Percentiles rank a stretch among this genome's conserved stretches.
These are phyloP conservation scores for Brachypterus glaber DNA, from an alignment of 2,888 invertebrate genomes.

Conservation along the genomic window DNA sequence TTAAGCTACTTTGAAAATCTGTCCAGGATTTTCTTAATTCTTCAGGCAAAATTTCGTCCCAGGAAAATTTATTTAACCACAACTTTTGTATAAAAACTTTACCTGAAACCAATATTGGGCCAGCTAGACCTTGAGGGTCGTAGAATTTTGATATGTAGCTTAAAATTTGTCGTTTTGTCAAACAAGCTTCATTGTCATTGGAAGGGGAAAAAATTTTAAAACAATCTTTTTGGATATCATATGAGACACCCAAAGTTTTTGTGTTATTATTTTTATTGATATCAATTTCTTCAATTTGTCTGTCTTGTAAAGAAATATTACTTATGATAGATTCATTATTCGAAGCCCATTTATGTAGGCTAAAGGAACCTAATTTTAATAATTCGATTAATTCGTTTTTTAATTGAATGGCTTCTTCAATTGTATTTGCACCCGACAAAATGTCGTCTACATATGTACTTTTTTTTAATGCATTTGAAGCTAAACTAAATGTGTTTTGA, in stretches of 20 bases:
- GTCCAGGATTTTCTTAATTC: no score
- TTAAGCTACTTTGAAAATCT: no score
- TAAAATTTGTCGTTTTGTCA: background rate
- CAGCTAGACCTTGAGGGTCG: no score
- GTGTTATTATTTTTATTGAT: background rate
- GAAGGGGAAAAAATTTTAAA: background rate
- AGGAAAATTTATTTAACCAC: no score
- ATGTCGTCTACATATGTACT: conserved; percentile 18
- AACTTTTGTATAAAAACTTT: no score
- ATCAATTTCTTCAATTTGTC: background rate
- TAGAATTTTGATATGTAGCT: background rate
- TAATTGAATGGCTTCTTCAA: conserved; percentile 1
- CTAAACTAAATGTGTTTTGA: conserved; percentile 11
- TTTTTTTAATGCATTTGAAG: conserved; percentile 8
- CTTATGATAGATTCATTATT: background rate
- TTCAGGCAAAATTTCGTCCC: no score
- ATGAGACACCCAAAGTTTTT: background rate
- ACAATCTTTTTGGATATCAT: background rate
- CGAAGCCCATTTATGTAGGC: conserved; percentile 15
- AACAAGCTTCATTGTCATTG: background rate
- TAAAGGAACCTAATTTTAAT: conserved; percentile 6
- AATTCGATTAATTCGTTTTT: conserved; percentile 8
- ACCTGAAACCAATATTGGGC: no score
- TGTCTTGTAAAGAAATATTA: background rate
- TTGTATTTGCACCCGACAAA: conserved; percentile 4